A percentile compares a stretch with the other conserved stretches of the same genome.
phyloP scores from a whole-genome alignment of 2,888 invertebrate species.

The Brenthis ino region DNA sequence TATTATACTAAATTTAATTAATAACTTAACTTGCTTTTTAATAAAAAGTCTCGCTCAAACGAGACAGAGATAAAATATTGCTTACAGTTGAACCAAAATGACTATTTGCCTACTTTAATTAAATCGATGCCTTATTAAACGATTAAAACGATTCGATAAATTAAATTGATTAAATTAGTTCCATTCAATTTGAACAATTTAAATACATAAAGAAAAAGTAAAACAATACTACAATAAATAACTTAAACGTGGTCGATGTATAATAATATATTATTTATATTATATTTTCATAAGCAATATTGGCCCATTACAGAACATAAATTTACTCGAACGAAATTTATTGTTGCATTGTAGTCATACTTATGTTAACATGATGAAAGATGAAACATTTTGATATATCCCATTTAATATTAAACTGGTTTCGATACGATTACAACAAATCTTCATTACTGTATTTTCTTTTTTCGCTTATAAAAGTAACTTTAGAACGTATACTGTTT shows the following conservation, averaged over 20 bases:
- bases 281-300: slow-evolving; percentile 40
- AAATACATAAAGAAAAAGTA: slow-evolving; percentile 27
- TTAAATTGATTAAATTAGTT: background rate
- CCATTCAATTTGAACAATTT: slow-evolving; percentile 5
- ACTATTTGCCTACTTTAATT: too few relatives aligned
- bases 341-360: slow-evolving; percentile 38
- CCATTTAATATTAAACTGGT: slow-evolving; percentile 11
- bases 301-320: slow-evolving; percentile 42
- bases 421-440: slow-evolving; percentile 5
- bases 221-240: slow-evolving; percentile 41
- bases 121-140: too few relatives aligned
- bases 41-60: too few relatives aligned
- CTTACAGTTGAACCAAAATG: too few relatives aligned
- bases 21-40: too few relatives aligned
- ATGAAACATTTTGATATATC: slow-evolving; percentile 25
- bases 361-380: slow-evolving; percentile 30
- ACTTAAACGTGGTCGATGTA: slow-evolving; percentile 40
- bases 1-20: too few relatives aligned
- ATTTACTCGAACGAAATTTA: slow-evolving; percentile 39
- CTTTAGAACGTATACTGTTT: background rate
- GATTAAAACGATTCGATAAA: background rate
- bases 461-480: background rate
- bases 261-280: slow-evolving; percentile 39
- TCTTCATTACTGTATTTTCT: background rate
- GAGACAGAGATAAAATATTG: too few relatives aligned